phyloP scores from a whole-genome alignment of 2,888 invertebrate genomes.

The Idaea dimidiata region DNA sequence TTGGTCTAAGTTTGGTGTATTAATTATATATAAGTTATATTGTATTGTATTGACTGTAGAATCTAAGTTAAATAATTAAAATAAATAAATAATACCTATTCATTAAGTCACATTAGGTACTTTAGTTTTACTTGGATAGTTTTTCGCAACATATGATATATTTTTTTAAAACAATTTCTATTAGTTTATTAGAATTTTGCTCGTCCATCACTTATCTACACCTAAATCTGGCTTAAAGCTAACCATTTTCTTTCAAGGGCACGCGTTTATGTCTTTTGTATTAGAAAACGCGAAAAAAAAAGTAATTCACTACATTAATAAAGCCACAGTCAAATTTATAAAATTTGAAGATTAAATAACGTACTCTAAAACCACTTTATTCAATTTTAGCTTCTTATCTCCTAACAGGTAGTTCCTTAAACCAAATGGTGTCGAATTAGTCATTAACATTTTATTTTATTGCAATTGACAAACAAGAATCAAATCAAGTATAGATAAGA shows the following conservation, averaged over 20 bases:
- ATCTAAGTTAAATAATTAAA: too few species aligned
- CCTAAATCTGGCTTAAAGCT: too few species aligned
- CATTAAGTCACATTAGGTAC: too few species aligned
- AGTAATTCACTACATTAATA: not conserved
- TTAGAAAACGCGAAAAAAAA: not conserved
- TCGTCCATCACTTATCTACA: too few species aligned
- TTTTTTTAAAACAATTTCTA: too few species aligned
- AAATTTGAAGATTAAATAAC: not conserved
- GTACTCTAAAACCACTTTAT: not conserved
- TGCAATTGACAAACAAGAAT: not conserved
- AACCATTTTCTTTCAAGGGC: slow-evolving; percentile 8
- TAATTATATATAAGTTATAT: too few species aligned
- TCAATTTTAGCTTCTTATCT: not conserved
- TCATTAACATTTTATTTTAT: not conserved
- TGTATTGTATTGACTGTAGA: too few species aligned
- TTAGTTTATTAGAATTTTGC: too few species aligned
- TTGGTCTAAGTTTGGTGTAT: too few species aligned
- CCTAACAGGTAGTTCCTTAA: not conserved
- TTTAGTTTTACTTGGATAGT: too few species aligned
- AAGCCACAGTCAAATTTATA: not conserved
- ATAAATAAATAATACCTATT: too few species aligned
- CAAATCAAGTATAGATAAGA: not conserved
- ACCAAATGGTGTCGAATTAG: not conserved
- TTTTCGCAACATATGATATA: too few species aligned
- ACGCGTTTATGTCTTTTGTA: slow-evolving; percentile 46